A percentile compares a stretch with the other conserved stretches of the same genome.
These are phyloP conservation scores for Leptodactylus fallax DNA, from an alignment of 2,797 vertebrate genomes.

Conservation along the genomic window DNA sequence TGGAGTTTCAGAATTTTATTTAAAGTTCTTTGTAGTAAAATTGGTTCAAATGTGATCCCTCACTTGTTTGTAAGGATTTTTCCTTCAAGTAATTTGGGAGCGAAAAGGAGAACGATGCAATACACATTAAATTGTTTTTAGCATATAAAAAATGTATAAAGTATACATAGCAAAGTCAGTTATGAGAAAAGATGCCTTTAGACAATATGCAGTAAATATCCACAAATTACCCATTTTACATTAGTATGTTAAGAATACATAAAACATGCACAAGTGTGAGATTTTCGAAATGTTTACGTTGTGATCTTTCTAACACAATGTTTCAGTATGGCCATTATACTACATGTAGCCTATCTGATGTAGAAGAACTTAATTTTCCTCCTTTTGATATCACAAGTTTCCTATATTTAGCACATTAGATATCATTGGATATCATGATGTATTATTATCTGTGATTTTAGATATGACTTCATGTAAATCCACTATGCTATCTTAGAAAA, in stretches of 20 bases:
- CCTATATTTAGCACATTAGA: not conserved
- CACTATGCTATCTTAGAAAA: not conserved
- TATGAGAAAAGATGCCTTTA: not conserved
- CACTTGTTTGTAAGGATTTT: slow-evolving; percentile 31
- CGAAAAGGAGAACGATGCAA: not conserved
- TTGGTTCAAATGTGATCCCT: slow-evolving; percentile 63
- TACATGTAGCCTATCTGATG: not conserved
- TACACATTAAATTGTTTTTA: not conserved
- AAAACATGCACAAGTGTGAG: too few relatives aligned
- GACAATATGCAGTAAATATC: too few relatives aligned
- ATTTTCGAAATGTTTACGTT: too few relatives aligned
- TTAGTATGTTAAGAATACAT: too few relatives aligned
- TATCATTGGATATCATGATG: not conserved
- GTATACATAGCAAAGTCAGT: slow-evolving; percentile 16
- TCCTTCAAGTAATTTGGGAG: slow-evolving; percentile 20
- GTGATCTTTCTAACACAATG: too few relatives aligned
- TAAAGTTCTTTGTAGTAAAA: slow-evolving; percentile 64
- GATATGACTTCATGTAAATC: not conserved
- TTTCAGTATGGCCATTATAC: not conserved
- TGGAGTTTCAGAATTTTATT: slow-evolving; percentile 66
- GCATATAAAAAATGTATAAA: slow-evolving; percentile 37
- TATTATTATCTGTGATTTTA: not conserved
- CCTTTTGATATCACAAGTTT: not conserved
- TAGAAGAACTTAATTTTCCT: too few relatives aligned
- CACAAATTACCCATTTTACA: too few relatives aligned